Conservation (phyloP, 1,140 invertebrate genomes). For the Apis dorsata region DNA sequence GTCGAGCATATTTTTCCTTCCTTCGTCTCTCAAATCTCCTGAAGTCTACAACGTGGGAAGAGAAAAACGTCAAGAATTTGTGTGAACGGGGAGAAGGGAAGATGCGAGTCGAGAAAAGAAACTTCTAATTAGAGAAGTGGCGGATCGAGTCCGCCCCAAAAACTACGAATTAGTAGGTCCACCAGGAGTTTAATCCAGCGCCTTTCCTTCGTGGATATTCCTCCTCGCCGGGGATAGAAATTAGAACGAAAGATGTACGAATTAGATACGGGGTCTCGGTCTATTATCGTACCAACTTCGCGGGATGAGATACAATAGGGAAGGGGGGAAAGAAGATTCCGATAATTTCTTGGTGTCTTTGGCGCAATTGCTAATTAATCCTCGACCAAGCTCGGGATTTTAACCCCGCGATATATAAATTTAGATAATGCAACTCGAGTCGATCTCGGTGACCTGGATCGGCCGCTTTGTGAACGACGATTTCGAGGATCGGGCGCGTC, state of each 20-base stretch:
- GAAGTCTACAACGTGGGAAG: background rate
- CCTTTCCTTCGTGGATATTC: background rate
- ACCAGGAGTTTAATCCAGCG: background rate
- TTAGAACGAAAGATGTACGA: background rate
- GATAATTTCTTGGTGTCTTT: no score
- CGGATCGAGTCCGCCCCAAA: slow-evolving; percentile 54
- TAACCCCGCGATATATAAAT: no score
- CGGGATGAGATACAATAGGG: background rate
- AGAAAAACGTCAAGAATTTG: slow-evolving; percentile 8
- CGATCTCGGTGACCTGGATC: no score
- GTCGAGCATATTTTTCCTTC: background rate
- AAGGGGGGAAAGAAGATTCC: no score
- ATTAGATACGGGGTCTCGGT: background rate
- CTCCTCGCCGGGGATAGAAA: slow-evolving; percentile 5
- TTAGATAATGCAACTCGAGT: no score
- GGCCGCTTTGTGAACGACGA: no score
- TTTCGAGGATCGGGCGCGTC: no score
- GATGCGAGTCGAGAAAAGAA: slow-evolving; percentile 22
- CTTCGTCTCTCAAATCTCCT: background rate
- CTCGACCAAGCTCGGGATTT: no score
- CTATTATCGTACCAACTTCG: background rate
- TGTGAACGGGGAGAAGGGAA: background rate
- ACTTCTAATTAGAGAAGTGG: slow-evolving; percentile 58
- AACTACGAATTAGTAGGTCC: slow-evolving; percentile 53
- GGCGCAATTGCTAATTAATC: no score